Evolutionary conservation across 2,888 invertebrate genomes (phyloP).

Genomic region (Macroteleia sp.): DNA sequence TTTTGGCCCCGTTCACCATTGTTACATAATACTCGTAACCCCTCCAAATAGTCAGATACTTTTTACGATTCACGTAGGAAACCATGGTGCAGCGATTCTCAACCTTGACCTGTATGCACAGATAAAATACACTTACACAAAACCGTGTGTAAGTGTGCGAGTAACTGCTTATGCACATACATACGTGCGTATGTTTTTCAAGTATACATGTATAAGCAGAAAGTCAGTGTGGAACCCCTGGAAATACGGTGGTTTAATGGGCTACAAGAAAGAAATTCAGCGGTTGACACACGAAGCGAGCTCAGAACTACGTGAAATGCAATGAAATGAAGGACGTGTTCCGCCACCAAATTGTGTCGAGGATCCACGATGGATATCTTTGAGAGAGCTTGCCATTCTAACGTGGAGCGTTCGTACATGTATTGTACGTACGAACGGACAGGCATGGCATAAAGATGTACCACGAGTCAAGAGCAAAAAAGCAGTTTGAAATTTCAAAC

Average conservation of each 20-base stretch:
- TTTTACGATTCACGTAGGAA: constrained; percentile 54
- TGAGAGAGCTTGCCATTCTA: constrained; percentile 56
- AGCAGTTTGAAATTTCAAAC: constrained; percentile 57
- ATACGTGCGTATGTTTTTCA: constrained; percentile 1
- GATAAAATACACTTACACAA: constrained; percentile 5
- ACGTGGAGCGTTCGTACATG: constrained; percentile 59
- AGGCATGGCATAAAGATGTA: constrained; percentile 64
- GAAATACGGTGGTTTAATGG: constrained; percentile 68
- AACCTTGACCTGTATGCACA: constrained; percentile 79
- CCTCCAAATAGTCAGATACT: constrained; percentile 38
- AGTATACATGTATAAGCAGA: constrained; percentile 4
- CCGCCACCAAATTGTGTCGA: constrained; percentile 77
- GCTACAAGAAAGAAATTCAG: constrained; percentile 64
- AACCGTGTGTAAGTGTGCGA: constrained; percentile 1
- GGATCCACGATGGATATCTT: constrained; percentile 75
- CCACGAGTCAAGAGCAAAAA: constrained; percentile 59
- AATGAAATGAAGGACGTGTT: constrained; percentile 76
- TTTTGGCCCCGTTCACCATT: constrained; percentile 41
- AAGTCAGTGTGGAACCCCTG: constrained; percentile 60
- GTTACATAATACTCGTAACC: constrained; percentile 45
- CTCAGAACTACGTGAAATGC: constrained; percentile 71
- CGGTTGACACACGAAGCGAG: constrained; percentile 65
- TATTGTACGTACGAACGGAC: constrained; percentile 63
- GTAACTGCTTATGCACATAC: neutral
- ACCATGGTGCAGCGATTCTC: constrained; percentile 67